Evolutionary conservation across 1,140 invertebrate genomes (phyloP), one percentile per base, ranked within the genome.

Genomic region (Centruroides sculpturatus): DNA sequence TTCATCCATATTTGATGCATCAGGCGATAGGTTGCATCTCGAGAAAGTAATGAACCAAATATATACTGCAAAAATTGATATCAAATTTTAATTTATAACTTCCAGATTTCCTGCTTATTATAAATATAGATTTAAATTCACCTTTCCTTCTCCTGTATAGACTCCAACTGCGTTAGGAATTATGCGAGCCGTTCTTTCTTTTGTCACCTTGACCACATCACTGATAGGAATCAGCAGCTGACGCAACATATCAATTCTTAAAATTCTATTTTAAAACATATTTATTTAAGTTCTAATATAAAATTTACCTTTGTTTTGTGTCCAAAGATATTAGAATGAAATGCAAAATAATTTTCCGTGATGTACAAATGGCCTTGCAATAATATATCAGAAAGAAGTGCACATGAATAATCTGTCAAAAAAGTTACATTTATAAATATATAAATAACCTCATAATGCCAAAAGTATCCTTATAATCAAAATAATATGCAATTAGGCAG

Each of bases 251-350:
- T 6, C 8, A 41, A 41, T 41, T 41, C 5, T 41, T 41, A 41
- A 8, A 41, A 5, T 41, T 41, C 41, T 41, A 41, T 41, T 41
- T 6, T 41, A 6, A 41, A 41, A 23, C 2, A 23, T 41, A 6
- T 8, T 41, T 41, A 41, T 3, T 2, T 41, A 5, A 41, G 41
- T 41, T 41, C 41, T 6, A 41, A 36, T 53, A 36, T 34, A 53
- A 36, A 36, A 62, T 53, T 80, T 75, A 90, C 87, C 80, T 89
- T 89, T 67, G 88, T 91, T 58, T 92, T 86, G 74, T 91, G 89
- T 61, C 89, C 90, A 74, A 92, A 91, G 53, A 95, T 89, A 71
- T 93, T 93, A 56, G 90, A 93, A 75, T 95, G 91, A 78, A 95
- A 95, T 57, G 89, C 90, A 75, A 94, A 91, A 75, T 91, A 91